Evolutionary conservation across 2,888 invertebrate genomes (phyloP).

Genomic region (Scelioninae gen. 2): DNA sequence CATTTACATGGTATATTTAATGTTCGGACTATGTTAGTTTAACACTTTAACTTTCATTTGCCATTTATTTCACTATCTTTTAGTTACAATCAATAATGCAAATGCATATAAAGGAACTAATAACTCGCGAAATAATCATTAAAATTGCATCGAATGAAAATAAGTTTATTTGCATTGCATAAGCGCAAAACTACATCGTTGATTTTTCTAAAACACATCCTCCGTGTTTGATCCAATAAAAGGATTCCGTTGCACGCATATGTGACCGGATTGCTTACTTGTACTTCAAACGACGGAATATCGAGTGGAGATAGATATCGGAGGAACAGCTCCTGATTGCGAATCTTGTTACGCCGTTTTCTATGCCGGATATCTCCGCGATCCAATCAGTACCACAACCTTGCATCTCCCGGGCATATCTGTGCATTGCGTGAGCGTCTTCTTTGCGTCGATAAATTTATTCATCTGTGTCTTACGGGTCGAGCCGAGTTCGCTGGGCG

Average conservation of each 20-base stretch:
- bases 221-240: constrained; percentile 61
- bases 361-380: constrained; percentile 59
- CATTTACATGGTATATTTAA: no score
- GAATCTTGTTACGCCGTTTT: constrained; percentile 64
- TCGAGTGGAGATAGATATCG: constrained; percentile 63
- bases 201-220: constrained; percentile 27
- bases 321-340: constrained; percentile 63
- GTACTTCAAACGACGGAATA: constrained; percentile 61
- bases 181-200: neutral
- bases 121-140: no score
- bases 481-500: constrained; percentile 58
- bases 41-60: no score
- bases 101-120: no score
- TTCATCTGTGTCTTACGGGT: constrained; percentile 61
- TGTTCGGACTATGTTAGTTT: no score
- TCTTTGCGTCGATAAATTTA: constrained; percentile 63
- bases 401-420: constrained; percentile 56
- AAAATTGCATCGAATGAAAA: no score
- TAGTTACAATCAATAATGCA: no score
- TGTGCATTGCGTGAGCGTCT: constrained; percentile 59
- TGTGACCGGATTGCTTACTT: constrained; percentile 47
- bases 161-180: neutral
- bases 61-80: no score
- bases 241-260: constrained; percentile 50
- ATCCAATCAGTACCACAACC: constrained; percentile 62